Evolutionary conservation across 2,797 vertebrate species (phyloP).

Genomic region (Danionella dracula): DNA sequence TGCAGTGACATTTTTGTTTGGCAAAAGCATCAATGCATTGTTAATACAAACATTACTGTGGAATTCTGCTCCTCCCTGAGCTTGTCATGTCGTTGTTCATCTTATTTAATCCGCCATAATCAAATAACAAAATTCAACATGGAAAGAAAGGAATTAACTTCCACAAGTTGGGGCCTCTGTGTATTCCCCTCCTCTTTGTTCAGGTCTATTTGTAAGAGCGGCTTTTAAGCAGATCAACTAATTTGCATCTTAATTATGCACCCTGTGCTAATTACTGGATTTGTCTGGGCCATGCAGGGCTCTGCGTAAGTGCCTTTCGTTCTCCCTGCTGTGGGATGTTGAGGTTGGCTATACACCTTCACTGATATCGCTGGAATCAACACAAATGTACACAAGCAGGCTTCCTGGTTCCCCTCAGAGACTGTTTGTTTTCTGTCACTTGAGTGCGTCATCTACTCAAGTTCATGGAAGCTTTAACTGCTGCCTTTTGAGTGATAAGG

Average conservation of each 20-base stretch:
- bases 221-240: constrained; percentile 76
- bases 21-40: background rate
- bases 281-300: constrained; percentile 57
- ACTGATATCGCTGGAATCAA: constrained; percentile 38
- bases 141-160: constrained; percentile 7
- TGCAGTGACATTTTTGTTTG: too few relatives aligned
- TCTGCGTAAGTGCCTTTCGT: constrained; percentile 48
- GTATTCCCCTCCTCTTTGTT: constrained; percentile 53
- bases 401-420: constrained; percentile 46
- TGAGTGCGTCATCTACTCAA: constrained; percentile 48
- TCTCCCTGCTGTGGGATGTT: constrained; percentile 46
- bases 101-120: constrained; percentile 36
- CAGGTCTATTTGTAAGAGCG: constrained; percentile 56
- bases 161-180: constrained; percentile 44
- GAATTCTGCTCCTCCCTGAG: background rate
- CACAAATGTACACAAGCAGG: constrained; percentile 21
- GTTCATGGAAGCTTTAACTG: constrained; percentile 64
- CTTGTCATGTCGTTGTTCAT: background rate
- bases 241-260: constrained; percentile 82
- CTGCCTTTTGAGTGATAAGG: constrained; percentile 71
- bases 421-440: constrained; percentile 66
- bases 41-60: background rate
- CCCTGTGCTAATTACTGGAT: constrained; percentile 75
- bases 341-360: constrained; percentile 48
- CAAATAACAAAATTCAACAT: constrained; percentile 53